Evolutionary conservation across 2,797 vertebrate species (phyloP).

Genomic region (Microctenopoma steveboyesi): DNA sequence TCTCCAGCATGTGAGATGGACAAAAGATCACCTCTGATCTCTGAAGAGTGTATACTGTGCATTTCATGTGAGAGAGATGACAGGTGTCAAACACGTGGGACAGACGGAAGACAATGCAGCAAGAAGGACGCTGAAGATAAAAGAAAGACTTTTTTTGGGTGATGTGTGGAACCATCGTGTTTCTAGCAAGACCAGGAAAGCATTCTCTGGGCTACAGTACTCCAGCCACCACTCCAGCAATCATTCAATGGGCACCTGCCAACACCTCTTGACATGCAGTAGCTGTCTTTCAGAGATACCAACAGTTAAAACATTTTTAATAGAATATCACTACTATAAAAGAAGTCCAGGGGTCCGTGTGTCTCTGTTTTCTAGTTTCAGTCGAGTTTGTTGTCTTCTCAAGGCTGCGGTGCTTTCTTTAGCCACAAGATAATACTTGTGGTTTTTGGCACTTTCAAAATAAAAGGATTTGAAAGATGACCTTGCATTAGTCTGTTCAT

Average conservation of each 20-base stretch:
- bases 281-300: constrained; percentile 78
- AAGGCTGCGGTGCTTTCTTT: constrained; percentile 73
- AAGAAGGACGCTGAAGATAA: constrained; percentile 15
- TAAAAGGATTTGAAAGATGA: constrained; percentile 64
- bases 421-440: constrained; percentile 73
- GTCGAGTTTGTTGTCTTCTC: constrained; percentile 66
- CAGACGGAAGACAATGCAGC: constrained; percentile 21
- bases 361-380: constrained; percentile 49
- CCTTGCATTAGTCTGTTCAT: constrained; percentile 64
- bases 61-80: constrained; percentile 22
- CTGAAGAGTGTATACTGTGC: background rate
- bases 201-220: constrained; percentile 21
- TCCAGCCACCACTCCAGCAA: constrained; percentile 32
- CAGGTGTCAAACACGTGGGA: constrained; percentile 26
- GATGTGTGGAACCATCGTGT: constrained; percentile 20
- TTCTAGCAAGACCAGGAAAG: constrained; percentile 42
- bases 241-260: constrained; percentile 40
- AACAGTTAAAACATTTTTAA: constrained; percentile 74
- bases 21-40: background rate
- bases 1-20: constrained; percentile 1
- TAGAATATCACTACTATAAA: constrained; percentile 83
- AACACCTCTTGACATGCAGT: constrained; percentile 69
- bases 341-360: constrained; percentile 67
- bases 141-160: constrained; percentile 16
- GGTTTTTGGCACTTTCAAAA: constrained; percentile 84